phyloP scores from a whole-genome alignment of 2,113 vertebrate genomes.

The Cathartes aura region DNA sequence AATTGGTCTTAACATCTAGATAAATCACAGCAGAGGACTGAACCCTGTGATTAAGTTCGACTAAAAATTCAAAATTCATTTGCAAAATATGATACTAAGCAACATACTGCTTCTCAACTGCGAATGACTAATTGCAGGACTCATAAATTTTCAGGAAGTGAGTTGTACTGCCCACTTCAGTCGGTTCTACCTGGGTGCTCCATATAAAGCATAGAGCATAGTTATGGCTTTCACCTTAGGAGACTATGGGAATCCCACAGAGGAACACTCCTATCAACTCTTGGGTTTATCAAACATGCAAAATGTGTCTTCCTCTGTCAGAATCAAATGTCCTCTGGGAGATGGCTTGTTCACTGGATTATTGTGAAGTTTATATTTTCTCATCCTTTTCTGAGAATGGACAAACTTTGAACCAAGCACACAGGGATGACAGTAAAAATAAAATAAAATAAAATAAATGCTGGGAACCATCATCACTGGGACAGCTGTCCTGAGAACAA shows the following conservation, averaged over 20 bases:
- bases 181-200: background rate
- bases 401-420: background rate
- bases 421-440: background rate
- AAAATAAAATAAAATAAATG: background rate
- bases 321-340: background rate
- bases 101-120: background rate
- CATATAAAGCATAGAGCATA: background rate
- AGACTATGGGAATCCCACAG: background rate
- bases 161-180: background rate
- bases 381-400: background rate
- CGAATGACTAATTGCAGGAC: background rate
- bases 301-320: background rate
- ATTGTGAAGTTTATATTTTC: background rate
- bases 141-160: background rate
- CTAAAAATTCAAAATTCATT: background rate
- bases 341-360: background rate
- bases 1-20: background rate
- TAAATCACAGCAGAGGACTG: background rate
- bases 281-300: background rate
- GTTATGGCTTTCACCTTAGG: background rate
- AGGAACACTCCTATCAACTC: background rate
- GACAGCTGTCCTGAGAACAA: background rate
- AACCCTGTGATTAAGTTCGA: background rate
- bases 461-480: background rate
- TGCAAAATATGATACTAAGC: background rate